A percentile compares a stretch with the other conserved stretches of the same genome.
phyloP scores from a whole-genome alignment of 2,113 vertebrate genomes.

The Cavia aperea region DNA sequence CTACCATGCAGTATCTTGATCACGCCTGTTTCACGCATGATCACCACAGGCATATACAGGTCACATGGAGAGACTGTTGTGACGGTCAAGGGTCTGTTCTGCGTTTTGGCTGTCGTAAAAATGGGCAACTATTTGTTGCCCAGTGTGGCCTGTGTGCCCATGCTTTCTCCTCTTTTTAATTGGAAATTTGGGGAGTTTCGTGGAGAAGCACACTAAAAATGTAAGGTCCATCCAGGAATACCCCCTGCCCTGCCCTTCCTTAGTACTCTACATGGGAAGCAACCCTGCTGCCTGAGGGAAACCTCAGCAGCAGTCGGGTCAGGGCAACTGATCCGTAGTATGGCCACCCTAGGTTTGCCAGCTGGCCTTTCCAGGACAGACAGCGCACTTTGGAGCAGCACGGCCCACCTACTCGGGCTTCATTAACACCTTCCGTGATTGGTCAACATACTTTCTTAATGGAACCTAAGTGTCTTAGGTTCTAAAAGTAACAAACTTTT shows the following conservation, averaged over 20 bases:
- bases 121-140: not conserved
- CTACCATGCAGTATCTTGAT: not conserved
- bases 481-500: not conserved
- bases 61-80: not conserved
- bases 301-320: not conserved
- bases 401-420: no score
- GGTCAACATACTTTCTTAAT: not conserved
- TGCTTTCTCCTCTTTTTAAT: not conserved
- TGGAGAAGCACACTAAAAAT: not conserved
- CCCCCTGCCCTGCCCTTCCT: rapidly evolving
- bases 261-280: not conserved
- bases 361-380: not conserved
- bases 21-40: not conserved
- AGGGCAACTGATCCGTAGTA: not conserved
- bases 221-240: rapidly evolving
- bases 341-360: not conserved
- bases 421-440: not conserved
- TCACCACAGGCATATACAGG: not conserved
- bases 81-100: not conserved
- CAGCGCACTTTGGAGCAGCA: not conserved
- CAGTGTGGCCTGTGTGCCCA: not conserved
- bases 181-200: not conserved
- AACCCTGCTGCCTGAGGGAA: not conserved
- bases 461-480: not conserved
- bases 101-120: not conserved